A percentile compares a stretch with the other conserved stretches of the same genome.
phyloP scores from a whole-genome alignment of 2,888 invertebrate species.

The Andrena marginata region DNA sequence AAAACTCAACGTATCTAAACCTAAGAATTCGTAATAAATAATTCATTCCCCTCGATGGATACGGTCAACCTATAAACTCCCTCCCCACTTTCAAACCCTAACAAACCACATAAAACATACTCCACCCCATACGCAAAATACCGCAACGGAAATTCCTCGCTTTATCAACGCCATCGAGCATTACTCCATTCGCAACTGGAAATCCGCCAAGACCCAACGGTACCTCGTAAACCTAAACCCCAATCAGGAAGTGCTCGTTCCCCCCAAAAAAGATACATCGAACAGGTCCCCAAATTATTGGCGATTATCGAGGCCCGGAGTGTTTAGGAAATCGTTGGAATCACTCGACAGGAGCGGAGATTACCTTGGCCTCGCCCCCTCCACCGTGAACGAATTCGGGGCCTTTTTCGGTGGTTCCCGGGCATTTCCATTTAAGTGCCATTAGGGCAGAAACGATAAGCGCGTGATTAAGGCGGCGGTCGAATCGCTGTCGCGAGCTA shows the following conservation, averaged over 20 bases:
- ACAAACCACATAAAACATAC: background rate
- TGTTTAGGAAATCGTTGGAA: slow-evolving; percentile 41
- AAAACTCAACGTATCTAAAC: too few relatives aligned
- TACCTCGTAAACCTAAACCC: background rate
- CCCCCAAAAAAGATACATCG: background rate
- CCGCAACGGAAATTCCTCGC: background rate
- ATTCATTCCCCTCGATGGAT: too few relatives aligned
- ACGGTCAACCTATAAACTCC: background rate
- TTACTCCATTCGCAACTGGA: background rate
- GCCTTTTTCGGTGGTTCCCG: slow-evolving; percentile 22
- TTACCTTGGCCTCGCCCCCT: background rate
- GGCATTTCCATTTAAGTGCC: slow-evolving; percentile 62
- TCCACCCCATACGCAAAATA: background rate
- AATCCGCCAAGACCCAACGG: background rate
- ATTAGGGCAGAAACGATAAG: slow-evolving; percentile 63
- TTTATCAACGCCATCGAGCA: background rate
- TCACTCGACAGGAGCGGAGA: slow-evolving; percentile 10
- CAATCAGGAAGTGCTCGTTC: background rate
- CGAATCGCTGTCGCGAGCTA: slow-evolving; percentile 42
- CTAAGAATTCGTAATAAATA: background rate
- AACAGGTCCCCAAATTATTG: slow-evolving; percentile 1
- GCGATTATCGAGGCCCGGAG: slow-evolving; percentile 7
- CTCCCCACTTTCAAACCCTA: background rate
- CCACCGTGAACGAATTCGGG: background rate
- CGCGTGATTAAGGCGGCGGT: slow-evolving; percentile 60